Conservation (phyloP, 2,797 vertebrate genomes). For the Argentina silus region DNA sequence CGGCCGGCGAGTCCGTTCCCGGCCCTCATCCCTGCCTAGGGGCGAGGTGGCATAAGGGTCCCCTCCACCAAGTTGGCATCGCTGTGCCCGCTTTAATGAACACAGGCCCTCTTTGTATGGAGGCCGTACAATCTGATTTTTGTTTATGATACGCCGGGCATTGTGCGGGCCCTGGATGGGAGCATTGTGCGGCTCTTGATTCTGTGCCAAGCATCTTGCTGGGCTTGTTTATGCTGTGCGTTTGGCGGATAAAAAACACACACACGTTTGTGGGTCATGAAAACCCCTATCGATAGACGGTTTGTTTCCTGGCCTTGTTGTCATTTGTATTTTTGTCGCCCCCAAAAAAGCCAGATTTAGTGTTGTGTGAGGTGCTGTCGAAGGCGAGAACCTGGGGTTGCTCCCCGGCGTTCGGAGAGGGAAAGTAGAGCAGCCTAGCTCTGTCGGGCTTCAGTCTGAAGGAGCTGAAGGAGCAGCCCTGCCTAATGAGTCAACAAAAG, state of each 20-base stretch:
- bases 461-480: slow-evolving; percentile 32
- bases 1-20: slow-evolving; percentile 6
- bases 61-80: slow-evolving; percentile 32
- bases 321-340: slow-evolving; percentile 21
- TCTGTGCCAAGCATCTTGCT: slow-evolving; percentile 84
- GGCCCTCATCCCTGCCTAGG: slow-evolving; percentile 10
- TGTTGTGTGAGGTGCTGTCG: slow-evolving; percentile 8
- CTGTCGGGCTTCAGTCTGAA: slow-evolving; percentile 24
- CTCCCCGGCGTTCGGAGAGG: slow-evolving; percentile 10
- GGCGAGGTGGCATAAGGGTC: slow-evolving; percentile 21
- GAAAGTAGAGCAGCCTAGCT: slow-evolving; percentile 14
- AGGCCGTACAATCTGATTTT: slow-evolving; percentile 64
- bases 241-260: slow-evolving; percentile 66
- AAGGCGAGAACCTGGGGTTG: background rate
- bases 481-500: slow-evolving; percentile 82
- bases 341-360: background rate
- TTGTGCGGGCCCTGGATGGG: slow-evolving; percentile 81
- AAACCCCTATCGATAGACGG: background rate
- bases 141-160: slow-evolving; percentile 73
- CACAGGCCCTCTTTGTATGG: slow-evolving; percentile 58
- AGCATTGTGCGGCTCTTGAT: slow-evolving; percentile 85
- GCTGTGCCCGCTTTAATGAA: slow-evolving; percentile 59
- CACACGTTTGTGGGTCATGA: slow-evolving; percentile 10
- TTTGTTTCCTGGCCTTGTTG: background rate
- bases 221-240: slow-evolving; percentile 72